Conservation (phyloP, 2,797 vertebrate genomes). For the Onychomys torridus region DNA sequence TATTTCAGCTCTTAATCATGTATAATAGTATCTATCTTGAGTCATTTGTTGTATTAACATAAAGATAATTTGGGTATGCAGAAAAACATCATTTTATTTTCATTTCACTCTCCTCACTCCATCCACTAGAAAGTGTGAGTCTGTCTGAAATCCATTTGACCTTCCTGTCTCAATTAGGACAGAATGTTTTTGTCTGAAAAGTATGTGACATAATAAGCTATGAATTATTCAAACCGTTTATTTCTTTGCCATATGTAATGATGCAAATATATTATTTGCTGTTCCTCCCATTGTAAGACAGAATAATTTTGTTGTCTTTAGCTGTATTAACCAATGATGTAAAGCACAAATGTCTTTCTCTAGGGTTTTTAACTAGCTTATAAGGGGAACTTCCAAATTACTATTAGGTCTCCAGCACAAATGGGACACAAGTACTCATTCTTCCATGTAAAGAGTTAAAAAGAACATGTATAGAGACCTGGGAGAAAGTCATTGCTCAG, state of each 20-base stretch:
- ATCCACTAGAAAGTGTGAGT: not conserved
- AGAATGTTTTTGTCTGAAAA: not conserved
- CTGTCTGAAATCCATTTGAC: not conserved
- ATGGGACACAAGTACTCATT: not conserved
- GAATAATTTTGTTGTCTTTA: not conserved
- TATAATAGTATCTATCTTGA: not conserved
- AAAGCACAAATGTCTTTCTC: not conserved
- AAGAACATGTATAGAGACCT: not conserved
- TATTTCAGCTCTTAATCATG: slow-evolving; percentile 26
- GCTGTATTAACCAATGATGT: not conserved
- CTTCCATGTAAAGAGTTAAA: not conserved
- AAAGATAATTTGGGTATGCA: not conserved
- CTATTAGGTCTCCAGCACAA: not conserved
- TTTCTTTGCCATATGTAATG: not conserved
- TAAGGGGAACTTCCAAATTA: not conserved
- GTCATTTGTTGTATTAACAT: not conserved
- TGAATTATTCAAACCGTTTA: not conserved
- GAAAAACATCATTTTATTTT: not conserved
- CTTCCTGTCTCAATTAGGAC: not conserved
- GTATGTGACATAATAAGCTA: not conserved
- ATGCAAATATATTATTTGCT: not conserved
- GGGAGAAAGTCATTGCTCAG: not conserved
- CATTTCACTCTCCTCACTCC: not conserved
- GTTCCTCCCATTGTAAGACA: not conserved
- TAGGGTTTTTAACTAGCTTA: not conserved